phyloP scores from a whole-genome alignment of 1,140 invertebrate species.

The Drosophila sproati region DNA sequence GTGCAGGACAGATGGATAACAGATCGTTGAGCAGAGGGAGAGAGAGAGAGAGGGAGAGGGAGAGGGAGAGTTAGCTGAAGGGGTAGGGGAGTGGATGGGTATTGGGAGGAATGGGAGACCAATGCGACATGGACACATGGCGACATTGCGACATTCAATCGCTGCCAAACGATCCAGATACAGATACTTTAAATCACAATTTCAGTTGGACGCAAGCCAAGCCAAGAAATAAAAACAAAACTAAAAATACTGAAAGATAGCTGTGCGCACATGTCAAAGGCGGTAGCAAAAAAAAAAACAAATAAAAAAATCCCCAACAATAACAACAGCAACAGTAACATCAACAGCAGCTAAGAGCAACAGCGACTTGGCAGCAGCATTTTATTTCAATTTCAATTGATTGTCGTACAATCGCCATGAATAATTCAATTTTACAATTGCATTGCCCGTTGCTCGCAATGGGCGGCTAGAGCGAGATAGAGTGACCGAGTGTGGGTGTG shows the following conservation, averaged over 20 bases:
- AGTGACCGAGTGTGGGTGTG: constrained; percentile 14
- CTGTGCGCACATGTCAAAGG: constrained; percentile 79
- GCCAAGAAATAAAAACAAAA: constrained; percentile 40
- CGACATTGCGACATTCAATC: constrained; percentile 73
- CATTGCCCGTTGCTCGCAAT: constrained; percentile 46
- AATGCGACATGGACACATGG: constrained; percentile 46
- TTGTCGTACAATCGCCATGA: constrained; percentile 82
- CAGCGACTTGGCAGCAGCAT: constrained; percentile 72
- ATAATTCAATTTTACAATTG: constrained; percentile 82
- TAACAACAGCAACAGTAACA: constrained; percentile 18
- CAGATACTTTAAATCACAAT: constrained; percentile 81
- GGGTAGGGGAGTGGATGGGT: too few relatives aligned
- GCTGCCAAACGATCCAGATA: constrained; percentile 79
- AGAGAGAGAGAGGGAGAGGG: neutral
- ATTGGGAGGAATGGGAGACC: neutral
- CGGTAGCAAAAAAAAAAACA: constrained; percentile 56
- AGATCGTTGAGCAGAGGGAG: neutral
- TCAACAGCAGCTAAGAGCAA: constrained; percentile 27
- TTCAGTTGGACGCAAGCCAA: constrained; percentile 68
- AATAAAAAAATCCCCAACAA: constrained; percentile 29
- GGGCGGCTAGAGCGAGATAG: constrained; percentile 48
- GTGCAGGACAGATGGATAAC: constrained; percentile 36
- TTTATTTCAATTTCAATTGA: constrained; percentile 83
- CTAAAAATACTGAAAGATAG: constrained; percentile 58
- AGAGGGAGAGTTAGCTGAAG: too few relatives aligned